Percentiles rank a stretch among this genome's conserved stretches.
Evolutionary conservation across 2,888 invertebrate species (phyloP).

Genomic region (Hesperia comma): DNA sequence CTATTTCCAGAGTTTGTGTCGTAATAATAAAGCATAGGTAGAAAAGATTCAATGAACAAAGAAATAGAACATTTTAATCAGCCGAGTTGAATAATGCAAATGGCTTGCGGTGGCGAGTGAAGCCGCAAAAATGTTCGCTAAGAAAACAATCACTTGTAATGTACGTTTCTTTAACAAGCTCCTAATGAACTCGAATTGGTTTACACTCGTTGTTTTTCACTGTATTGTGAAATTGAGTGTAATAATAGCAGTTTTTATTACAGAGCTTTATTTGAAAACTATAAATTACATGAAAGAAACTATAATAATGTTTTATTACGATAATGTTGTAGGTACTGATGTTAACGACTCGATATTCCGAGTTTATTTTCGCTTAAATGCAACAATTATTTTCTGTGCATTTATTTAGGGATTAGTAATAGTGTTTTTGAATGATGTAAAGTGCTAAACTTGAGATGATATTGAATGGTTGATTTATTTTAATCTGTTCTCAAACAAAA

Average conservation of each 20-base stretch:
- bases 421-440: no score
- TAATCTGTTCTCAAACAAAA: no score
- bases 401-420: no score
- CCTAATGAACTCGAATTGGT: constrained; percentile 26
- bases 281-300: neutral
- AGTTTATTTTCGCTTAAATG: no score
- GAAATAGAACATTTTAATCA: constrained; percentile 28
- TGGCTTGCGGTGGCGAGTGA: constrained; percentile 17
- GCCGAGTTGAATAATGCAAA: constrained; percentile 32
- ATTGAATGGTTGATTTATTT: no score
- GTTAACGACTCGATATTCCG: no score
- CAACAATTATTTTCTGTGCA: no score
- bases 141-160: constrained; percentile 23
- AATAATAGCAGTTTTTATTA: neutral
- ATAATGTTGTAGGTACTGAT: no score
- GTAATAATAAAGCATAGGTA: no score
- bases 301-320: no score
- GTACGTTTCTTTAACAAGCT: constrained; percentile 10
- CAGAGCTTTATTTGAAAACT: neutral
- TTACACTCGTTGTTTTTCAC: constrained; percentile 8
- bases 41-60: constrained; percentile 8
- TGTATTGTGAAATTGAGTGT: neutral
- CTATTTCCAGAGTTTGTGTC: no score
- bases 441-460: no score
- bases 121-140: constrained; percentile 26